A percentile compares a stretch with the other conserved stretches of the same genome.
Evolutionary conservation across 2,113 vertebrate genomes (phyloP).

Genomic region (Promerops cafer): DNA sequence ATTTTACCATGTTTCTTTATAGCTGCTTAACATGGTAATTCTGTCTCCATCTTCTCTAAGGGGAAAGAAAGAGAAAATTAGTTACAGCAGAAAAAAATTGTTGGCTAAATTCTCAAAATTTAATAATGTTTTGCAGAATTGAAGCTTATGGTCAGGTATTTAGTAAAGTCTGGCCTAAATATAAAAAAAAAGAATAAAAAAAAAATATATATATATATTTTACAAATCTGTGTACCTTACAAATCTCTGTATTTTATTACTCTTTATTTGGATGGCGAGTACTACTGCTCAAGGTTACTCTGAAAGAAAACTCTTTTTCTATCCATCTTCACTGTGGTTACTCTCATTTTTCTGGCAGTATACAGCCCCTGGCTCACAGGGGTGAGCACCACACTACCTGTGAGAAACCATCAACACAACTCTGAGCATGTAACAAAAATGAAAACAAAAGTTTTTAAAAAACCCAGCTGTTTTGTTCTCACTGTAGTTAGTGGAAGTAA

Average conservation of each 20-base stretch:
- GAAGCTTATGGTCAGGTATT: not conserved
- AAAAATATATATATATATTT: not conserved
- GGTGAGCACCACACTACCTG: fast-evolving
- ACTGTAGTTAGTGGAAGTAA: not conserved
- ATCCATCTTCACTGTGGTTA: not conserved
- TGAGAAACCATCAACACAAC: not conserved
- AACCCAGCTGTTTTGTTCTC: not conserved
- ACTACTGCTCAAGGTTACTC: not conserved
- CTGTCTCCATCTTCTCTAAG: not conserved
- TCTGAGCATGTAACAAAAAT: not conserved
- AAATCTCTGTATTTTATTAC: not conserved
- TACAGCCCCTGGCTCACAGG: not conserved
- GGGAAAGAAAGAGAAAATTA: not conserved
- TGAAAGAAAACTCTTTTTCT: not conserved
- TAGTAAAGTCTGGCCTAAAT: not conserved
- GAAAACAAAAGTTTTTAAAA: not conserved
- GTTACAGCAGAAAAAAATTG: not conserved
- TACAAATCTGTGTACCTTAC: not conserved
- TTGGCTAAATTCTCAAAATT: not conserved
- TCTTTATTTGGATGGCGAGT: not conserved
- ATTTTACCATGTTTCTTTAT: not conserved
- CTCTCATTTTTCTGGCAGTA: not conserved
- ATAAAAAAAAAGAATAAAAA: not conserved
- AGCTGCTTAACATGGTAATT: not conserved
- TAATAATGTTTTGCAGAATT: not conserved